phyloP scores from a whole-genome alignment of 1,140 invertebrate genomes.

The Drosophila fuyamai region DNA sequence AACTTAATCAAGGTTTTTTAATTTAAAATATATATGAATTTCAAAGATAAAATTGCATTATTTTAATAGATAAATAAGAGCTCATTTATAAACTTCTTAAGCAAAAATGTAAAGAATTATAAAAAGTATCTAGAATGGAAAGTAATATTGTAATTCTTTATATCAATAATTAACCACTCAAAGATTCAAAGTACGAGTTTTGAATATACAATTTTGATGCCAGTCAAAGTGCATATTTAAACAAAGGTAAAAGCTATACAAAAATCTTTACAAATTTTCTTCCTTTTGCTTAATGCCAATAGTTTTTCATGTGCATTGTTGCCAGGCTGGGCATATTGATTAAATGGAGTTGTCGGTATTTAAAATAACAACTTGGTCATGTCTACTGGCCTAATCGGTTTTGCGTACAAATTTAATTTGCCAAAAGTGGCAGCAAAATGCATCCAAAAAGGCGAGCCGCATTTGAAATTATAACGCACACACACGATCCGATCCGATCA shows the following conservation, averaged over 20 bases:
- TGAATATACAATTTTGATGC: too few relatives aligned
- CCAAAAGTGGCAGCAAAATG: slow-evolving; percentile 81
- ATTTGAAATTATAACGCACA: slow-evolving; percentile 80
- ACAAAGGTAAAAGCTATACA: not conserved
- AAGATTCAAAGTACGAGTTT: too few relatives aligned
- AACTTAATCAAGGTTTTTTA: too few relatives aligned
- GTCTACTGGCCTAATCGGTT: slow-evolving; percentile 78
- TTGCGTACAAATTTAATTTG: slow-evolving; percentile 83
- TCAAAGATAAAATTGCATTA: too few relatives aligned
- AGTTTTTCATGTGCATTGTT: slow-evolving; percentile 20
- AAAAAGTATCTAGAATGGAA: too few relatives aligned
- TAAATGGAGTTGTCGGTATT: slow-evolving; percentile 82
- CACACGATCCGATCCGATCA: slow-evolving; percentile 28
- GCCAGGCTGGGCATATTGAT: slow-evolving; percentile 68
- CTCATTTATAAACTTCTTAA: too few relatives aligned
- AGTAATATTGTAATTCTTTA: too few relatives aligned
- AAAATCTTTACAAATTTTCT: not conserved
- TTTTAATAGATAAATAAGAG: too few relatives aligned
- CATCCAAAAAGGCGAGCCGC: slow-evolving; percentile 74
- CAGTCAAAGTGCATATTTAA: too few relatives aligned
- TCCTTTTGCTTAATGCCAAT: not conserved
- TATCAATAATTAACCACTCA: too few relatives aligned
- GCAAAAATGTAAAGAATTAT: too few relatives aligned
- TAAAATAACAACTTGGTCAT: slow-evolving; percentile 83
- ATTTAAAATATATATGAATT: too few relatives aligned